Conservation (phyloP, 2,888 invertebrate species). For the Rhagonycha fulva region DNA sequence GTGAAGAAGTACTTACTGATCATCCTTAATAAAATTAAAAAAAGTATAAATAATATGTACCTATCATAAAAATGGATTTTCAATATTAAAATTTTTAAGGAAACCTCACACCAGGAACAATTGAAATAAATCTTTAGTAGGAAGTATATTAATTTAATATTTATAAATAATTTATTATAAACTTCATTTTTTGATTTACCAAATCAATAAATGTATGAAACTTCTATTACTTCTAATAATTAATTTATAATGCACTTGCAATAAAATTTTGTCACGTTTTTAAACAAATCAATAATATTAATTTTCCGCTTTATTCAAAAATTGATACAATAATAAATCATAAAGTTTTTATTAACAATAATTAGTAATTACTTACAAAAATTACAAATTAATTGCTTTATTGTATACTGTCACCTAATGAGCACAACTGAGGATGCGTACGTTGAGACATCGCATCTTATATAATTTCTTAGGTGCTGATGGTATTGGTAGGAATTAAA, state of each 20-base stretch:
- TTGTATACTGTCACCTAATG: background rate
- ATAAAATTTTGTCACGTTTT: background rate
- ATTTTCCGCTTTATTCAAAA: background rate
- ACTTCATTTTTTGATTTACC: background rate
- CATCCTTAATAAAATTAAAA: no score
- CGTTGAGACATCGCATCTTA: background rate
- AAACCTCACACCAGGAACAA: no score
- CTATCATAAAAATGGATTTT: no score
- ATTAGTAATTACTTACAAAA: background rate
- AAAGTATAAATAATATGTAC: no score
- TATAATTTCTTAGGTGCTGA: slow-evolving; percentile 13
- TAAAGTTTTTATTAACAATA: background rate
- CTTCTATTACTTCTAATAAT: background rate
- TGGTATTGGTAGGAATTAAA: background rate
- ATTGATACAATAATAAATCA: background rate
- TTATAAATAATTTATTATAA: background rate
- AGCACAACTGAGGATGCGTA: background rate
- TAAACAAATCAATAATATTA: background rate
- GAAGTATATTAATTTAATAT: background rate
- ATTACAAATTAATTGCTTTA: background rate
- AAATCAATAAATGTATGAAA: background rate
- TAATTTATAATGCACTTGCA: background rate
- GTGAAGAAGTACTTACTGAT: no score
- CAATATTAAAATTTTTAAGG: no score
- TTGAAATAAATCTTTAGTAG: no score